These are phyloP conservation scores for Eospalax fontanierii DNA, from an alignment of 2,797 vertebrate species.

Conservation along the genomic window DNA sequence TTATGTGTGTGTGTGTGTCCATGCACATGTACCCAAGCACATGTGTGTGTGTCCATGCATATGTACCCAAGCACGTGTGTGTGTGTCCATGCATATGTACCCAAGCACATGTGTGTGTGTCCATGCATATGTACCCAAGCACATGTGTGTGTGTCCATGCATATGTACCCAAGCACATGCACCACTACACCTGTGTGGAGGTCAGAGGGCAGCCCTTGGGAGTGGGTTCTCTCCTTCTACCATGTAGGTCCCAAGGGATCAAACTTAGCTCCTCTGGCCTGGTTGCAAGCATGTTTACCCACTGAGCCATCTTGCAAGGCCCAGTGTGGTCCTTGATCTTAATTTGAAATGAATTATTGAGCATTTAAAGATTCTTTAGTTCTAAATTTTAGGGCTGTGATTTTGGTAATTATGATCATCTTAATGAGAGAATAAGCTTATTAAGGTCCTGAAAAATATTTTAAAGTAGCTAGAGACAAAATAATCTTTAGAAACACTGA, in stretches of 20 bases:
- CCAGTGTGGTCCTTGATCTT: conserved; percentile 4
- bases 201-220: background rate
- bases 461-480: background rate
- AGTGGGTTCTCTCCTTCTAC: background rate
- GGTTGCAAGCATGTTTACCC: background rate
- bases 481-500: background rate
- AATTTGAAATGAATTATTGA: conserved; percentile 10
- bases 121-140: no score
- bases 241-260: no score
- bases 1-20: no score
- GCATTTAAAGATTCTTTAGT: conserved; percentile 24
- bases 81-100: no score
- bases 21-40: background rate
- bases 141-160: background rate
- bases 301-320: background rate
- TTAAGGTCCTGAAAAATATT: background rate
- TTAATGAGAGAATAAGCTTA: background rate
- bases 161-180: background rate
- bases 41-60: no score
- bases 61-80: background rate
- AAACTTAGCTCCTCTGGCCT: background rate
- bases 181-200: no score
- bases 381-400: background rate
- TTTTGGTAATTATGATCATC: background rate
- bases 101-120: background rate